Conservation (phyloP, 1,140 invertebrate genomes). For the roundworm (Caenorhabditis elegans) region WBcel235 BX284605.5:11838001-11838500, state of each 20-base stretch:
- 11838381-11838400: not conserved
- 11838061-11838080: conserved; percentile 13
- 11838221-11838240: not conserved
- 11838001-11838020: not conserved
- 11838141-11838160: not conserved
- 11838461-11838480: conserved; percentile 21
- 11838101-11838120: not conserved
- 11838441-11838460: conserved; percentile 33
- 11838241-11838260: conserved; percentile 5
- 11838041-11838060: not conserved
- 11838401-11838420: not conserved
- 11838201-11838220: not conserved
- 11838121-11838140: not conserved
- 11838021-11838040: not conserved
- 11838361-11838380: conserved; percentile 21
- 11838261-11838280: conserved; percentile 1
- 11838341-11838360: not conserved
- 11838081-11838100: conserved; percentile 2
- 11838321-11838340: not conserved
- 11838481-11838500: conserved; percentile 24
- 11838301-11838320: not conserved
- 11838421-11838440: conserved; percentile 7
- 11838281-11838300: not conserved
- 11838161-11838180: not conserved
- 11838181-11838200: conserved; percentile 6